phyloP scores from a whole-genome alignment of 2,113 vertebrate species.

The Apaloderma vittatum region DNA sequence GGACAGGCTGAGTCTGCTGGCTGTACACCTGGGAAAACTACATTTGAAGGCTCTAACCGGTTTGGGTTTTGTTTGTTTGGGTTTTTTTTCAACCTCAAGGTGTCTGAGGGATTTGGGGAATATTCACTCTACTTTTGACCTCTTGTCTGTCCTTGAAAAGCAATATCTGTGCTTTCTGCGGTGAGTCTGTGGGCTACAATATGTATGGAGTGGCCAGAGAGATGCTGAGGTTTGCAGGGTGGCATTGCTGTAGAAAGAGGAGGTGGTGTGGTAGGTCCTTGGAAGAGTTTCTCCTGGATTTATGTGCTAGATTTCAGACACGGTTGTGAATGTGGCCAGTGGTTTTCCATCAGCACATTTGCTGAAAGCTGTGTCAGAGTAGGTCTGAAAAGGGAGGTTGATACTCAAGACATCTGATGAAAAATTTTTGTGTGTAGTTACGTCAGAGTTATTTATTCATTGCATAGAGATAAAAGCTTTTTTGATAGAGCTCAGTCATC shows the following conservation, averaged over 20 bases:
- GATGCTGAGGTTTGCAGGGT: neutral
- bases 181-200: neutral
- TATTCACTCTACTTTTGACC: neutral
- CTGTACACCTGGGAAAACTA: neutral
- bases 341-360: constrained; percentile 47
- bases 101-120: neutral
- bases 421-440: constrained; percentile 46
- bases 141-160: neutral
- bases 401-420: constrained; percentile 32
- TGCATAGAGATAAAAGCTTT: constrained; percentile 55
- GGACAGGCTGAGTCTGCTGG: neutral
- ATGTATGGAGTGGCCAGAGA: neutral
- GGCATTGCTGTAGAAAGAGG: neutral
- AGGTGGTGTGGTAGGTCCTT: neutral
- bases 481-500: constrained; percentile 36
- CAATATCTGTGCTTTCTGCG: neutral
- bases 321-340: neutral
- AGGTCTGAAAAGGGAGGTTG: neutral
- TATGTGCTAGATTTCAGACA: neutral
- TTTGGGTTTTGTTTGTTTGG: neutral
- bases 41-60: neutral
- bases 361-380: neutral
- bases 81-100: neutral
- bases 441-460: constrained; percentile 62
- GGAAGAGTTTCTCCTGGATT: neutral